Percentiles rank a stretch among this genome's conserved stretches.
Evolutionary conservation across 2,113 vertebrate species (phyloP).

Genomic region (Cephalopterus ornatus): DNA sequence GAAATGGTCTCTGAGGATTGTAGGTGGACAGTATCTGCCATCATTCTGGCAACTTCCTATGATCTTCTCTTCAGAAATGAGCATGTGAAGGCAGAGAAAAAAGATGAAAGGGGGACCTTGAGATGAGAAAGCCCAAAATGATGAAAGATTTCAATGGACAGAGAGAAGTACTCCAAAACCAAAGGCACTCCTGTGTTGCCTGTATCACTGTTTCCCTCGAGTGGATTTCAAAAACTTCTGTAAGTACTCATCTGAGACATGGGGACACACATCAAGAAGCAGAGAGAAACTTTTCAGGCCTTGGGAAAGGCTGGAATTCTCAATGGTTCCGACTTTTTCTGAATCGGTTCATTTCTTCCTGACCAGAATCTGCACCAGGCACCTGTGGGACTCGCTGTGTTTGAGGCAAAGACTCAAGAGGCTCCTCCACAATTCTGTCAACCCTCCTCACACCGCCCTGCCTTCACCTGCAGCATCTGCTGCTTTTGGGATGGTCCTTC

Average conservation of each 20-base stretch:
- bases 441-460: background rate
- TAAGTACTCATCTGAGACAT: background rate
- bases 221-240: background rate
- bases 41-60: background rate
- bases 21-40: background rate
- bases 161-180: background rate
- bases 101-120: background rate
- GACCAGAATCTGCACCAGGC: fast-evolving
- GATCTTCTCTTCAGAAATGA: background rate
- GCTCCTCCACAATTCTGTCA: background rate
- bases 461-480: background rate
- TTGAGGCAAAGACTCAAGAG: background rate
- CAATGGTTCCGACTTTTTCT: background rate
- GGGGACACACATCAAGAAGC: background rate
- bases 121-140: background rate
- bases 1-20: background rate
- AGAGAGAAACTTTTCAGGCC: background rate
- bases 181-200: background rate
- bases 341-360: background rate
- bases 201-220: background rate
- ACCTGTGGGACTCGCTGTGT: fast-evolving
- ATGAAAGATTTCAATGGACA: background rate
- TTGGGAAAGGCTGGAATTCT: background rate
- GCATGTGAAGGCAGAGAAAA: background rate
- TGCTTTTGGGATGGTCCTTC: background rate